phyloP scores from a whole-genome alignment of 1,140 invertebrate genomes.

The Psilanteris sp. region DNA sequence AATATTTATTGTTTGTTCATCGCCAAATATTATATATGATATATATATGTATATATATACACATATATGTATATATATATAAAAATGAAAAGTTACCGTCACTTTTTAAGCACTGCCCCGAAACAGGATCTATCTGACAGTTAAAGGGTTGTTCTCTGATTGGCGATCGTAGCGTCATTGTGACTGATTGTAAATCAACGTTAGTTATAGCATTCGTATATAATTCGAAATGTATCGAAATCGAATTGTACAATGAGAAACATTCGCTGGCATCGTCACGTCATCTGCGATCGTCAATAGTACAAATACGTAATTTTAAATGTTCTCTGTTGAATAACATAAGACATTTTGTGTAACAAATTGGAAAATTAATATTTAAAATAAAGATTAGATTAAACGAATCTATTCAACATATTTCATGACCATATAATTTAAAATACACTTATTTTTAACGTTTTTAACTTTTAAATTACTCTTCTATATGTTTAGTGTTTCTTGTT shows the following conservation, averaged over 20 bases:
- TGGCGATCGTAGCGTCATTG: slow-evolving; percentile 32
- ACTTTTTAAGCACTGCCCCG: slow-evolving; percentile 54
- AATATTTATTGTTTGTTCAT: slow-evolving; percentile 62
- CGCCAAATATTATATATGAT: slow-evolving; percentile 59
- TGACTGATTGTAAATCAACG: slow-evolving; percentile 5
- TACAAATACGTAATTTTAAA: slow-evolving; percentile 53
- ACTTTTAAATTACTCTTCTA: slow-evolving; percentile 10
- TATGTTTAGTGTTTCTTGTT: slow-evolving; percentile 18
- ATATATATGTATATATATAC: no score
- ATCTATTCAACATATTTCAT: slow-evolving; percentile 54
- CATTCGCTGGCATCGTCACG: neutral
- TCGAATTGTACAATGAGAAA: neutral
- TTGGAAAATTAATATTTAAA: slow-evolving; percentile 43
- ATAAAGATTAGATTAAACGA: slow-evolving; percentile 47
- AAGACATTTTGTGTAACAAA: slow-evolving; percentile 51
- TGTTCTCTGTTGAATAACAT: slow-evolving; percentile 50
- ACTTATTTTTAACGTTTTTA: no score
- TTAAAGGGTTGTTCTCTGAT: slow-evolving; percentile 28
- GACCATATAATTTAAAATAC: slow-evolving; percentile 14
- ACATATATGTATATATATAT: no score
- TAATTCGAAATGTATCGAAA: neutral
- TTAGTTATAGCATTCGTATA: neutral
- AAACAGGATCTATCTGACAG: slow-evolving; percentile 51
- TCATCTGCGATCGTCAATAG: slow-evolving; percentile 52
- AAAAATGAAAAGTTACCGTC: slow-evolving; percentile 41